A percentile compares a stretch with the other conserved stretches of the same genome.
Conservation (phyloP, 2,113 vertebrate genomes). For the Agapornis roseicollis region DNA sequence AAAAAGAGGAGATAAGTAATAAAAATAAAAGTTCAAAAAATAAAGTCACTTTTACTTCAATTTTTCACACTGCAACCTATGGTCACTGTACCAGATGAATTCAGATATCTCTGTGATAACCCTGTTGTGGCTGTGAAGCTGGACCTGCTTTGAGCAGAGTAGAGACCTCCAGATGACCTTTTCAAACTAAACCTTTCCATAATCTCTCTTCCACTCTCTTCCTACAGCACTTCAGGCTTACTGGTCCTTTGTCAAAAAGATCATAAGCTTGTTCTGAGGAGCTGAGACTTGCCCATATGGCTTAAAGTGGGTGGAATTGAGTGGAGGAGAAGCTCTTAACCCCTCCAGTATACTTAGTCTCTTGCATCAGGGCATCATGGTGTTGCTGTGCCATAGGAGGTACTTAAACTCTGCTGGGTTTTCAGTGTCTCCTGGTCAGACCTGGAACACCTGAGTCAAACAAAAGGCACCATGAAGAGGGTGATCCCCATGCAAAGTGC, state of each 20-base stretch:
- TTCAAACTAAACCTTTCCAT: neutral
- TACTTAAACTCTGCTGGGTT: neutral
- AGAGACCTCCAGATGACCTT: neutral
- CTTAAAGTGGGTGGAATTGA: neutral
- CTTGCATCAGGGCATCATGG: neutral
- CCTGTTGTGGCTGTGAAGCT: neutral
- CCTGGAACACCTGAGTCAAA: neutral
- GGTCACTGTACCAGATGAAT: neutral
- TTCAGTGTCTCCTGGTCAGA: neutral
- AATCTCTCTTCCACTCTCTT: neutral
- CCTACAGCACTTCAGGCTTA: neutral
- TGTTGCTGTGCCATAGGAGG: neutral
- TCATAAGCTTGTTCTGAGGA: neutral
- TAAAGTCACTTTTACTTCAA: neutral
- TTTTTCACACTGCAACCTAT: neutral
- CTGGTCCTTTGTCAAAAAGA: neutral
- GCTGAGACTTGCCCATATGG: neutral
- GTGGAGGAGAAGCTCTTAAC: neutral
- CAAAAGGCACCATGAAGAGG: neutral
- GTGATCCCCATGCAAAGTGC: neutral
- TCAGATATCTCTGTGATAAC: neutral
- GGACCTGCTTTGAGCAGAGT: neutral
- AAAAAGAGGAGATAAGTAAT: neutral
- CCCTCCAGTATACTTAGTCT: neutral
- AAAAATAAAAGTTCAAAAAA: neutral